A percentile compares a stretch with the other conserved stretches of the same genome.
Evolutionary conservation across 2,113 vertebrate species (phyloP).

Genomic region (Gobio gobio): DNA sequence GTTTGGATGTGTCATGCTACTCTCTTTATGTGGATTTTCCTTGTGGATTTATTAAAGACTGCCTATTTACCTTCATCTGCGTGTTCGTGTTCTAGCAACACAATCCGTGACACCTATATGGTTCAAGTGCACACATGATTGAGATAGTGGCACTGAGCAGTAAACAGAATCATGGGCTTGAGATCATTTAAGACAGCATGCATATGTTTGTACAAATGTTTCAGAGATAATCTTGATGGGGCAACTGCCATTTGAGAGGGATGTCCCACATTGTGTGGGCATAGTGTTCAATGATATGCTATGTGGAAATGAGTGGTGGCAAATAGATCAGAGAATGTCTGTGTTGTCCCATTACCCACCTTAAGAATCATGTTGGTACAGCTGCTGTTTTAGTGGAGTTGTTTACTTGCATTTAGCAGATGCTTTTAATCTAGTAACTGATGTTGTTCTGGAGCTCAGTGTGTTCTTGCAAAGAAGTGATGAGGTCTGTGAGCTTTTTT

Average conservation of each 20-base stretch:
- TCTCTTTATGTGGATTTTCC: too few relatives aligned
- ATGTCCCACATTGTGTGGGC: conserved; percentile 56
- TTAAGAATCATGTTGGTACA: conserved; percentile 22
- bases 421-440: neutral
- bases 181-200: neutral
- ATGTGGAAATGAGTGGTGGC: conserved; percentile 44
- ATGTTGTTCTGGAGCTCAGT: neutral
- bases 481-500: neutral
- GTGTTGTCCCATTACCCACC: conserved; percentile 20
- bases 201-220: conserved; percentile 50
- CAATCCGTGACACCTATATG: neutral
- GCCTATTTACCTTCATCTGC: too few relatives aligned
- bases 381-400: conserved; percentile 40
- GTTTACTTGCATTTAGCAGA: conserved; percentile 22
- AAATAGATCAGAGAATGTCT: conserved; percentile 43
- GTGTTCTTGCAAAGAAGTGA: neutral
- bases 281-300: conserved; percentile 50
- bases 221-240: conserved; percentile 47
- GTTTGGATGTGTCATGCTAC: too few relatives aligned
- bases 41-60: too few relatives aligned
- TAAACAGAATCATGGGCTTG: conserved; percentile 41
- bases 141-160: conserved; percentile 43
- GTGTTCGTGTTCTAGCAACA: too few relatives aligned
- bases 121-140: neutral
- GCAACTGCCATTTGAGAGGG: conserved; percentile 49